Conservation (phyloP, 2,888 invertebrate species). For the Liposcelis brunnea region DNA sequence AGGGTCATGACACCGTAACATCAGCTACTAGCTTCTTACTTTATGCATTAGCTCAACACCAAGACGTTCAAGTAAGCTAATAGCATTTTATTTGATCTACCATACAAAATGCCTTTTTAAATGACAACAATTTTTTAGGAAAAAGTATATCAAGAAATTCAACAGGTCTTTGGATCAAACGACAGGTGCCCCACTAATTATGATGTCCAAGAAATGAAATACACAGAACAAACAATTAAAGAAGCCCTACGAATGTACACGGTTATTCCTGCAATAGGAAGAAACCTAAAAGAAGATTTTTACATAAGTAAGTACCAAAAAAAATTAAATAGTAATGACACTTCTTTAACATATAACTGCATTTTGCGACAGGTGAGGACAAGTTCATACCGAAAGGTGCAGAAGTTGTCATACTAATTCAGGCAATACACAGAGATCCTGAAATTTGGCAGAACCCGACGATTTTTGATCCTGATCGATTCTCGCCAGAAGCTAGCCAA, state of each 20-base stretch:
- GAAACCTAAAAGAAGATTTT: background rate
- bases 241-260: background rate
- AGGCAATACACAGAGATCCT: background rate
- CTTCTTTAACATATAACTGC: too few species aligned
- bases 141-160: background rate
- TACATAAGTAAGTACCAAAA: background rate
- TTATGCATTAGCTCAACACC: background rate
- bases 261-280: background rate
- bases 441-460: background rate
- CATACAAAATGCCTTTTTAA: too few species aligned
- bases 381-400: background rate
- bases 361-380: slow-evolving; percentile 4
- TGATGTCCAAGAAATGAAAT: slow-evolving; percentile 1
- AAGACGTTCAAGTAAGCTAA: background rate
- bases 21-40: background rate
- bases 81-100: too few species aligned
- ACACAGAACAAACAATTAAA: background rate
- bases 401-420: background rate
- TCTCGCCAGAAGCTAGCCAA: background rate
- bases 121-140: background rate
- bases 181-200: background rate
- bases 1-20: slow-evolving; percentile 8
- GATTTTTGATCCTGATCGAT: slow-evolving; percentile 1
- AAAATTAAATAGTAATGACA: too few species aligned
- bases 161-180: background rate